Conservation (phyloP, 2,113 vertebrate species). For the Columbina picui region DNA sequence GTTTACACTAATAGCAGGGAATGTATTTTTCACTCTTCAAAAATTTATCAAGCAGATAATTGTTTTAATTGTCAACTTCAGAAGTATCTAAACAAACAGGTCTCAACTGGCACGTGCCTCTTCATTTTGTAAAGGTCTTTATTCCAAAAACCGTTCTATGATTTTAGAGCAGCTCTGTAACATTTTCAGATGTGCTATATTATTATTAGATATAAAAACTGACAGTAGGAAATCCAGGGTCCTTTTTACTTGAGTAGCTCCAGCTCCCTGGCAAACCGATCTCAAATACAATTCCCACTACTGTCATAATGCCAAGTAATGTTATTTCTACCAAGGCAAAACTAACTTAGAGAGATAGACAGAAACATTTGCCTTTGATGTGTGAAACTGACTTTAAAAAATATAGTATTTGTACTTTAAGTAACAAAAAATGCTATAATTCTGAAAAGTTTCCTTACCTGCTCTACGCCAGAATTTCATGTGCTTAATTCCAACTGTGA, state of each 20-base stretch:
- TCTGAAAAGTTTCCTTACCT: constrained; percentile 78
- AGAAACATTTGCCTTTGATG: not conserved
- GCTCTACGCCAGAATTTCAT: constrained; percentile 98
- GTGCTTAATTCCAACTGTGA: constrained; percentile 97
- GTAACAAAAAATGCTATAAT: not conserved
- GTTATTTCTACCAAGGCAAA: not conserved
- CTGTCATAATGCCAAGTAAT: not conserved
- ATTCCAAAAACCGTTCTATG: not conserved
- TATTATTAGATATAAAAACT: not conserved
- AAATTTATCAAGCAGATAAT: not conserved
- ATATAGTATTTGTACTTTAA: not conserved
- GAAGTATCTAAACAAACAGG: not conserved
- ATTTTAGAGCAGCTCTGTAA: not conserved
- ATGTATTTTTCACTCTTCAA: not conserved
- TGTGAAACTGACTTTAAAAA: not conserved
- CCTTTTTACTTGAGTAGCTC: not conserved
- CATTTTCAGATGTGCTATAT: not conserved
- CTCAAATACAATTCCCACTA: not conserved
- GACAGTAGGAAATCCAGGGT: not conserved
- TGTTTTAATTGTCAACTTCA: not conserved
- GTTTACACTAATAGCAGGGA: not conserved
- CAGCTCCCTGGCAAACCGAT: not conserved
- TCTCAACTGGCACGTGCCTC: not conserved
- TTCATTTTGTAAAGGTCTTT: not conserved
- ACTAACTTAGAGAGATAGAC: not conserved